phyloP scores from a whole-genome alignment of 2,113 vertebrate genomes.

The Stercorarius parasiticus region DNA sequence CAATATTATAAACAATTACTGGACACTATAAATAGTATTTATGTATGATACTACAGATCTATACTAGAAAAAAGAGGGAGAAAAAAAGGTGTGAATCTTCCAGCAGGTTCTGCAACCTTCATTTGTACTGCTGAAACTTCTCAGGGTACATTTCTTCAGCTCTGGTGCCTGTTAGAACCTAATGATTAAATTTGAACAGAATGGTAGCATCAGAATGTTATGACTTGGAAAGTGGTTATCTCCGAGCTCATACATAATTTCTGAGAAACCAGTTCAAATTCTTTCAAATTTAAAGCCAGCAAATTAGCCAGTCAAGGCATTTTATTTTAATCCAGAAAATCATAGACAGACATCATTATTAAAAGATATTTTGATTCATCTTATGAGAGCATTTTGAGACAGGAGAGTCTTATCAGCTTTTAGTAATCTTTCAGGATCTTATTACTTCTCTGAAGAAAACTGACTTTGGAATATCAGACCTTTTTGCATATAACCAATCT shows the following conservation, averaged over 20 bases:
- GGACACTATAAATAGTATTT: not conserved
- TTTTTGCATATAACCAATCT: not conserved
- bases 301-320: not conserved
- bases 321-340: not conserved
- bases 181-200: not conserved
- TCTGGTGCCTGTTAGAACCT: not conserved
- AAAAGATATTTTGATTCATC: not conserved
- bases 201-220: not conserved
- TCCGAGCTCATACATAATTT: not conserved
- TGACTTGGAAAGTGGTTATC: not conserved
- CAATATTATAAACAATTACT: not conserved
- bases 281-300: not conserved
- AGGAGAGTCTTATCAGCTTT: not conserved
- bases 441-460: not conserved
- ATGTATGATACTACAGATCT: not conserved
- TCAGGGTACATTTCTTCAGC: not conserved
- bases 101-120: not conserved
- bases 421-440: not conserved
- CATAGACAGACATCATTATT: not conserved
- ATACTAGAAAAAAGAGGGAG: not conserved
- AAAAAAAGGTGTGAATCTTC: not conserved
- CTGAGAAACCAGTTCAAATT: not conserved
- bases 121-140: not conserved
- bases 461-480: not conserved
- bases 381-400: not conserved